Evolutionary conservation across 2,113 vertebrate species (phyloP), one percentile per base, ranked within the genome.

Genomic region (Nerophis lumbriciformis): DNA sequence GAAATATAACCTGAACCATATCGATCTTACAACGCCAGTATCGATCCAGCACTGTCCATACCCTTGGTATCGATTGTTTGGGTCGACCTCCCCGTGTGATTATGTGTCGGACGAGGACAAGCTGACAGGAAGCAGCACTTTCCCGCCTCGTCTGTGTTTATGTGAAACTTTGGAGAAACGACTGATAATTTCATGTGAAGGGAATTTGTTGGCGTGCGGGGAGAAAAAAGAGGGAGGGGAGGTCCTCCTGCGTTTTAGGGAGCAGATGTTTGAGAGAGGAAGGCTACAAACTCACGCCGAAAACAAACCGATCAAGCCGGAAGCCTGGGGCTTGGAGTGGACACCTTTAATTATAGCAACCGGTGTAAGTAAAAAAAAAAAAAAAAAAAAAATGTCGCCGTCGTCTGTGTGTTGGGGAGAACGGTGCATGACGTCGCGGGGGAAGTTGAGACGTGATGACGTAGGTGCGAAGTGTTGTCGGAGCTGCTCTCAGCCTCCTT

Each of bases 401-500:
- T 14, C 19, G 50, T 6, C 12, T 45, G 55, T 37, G 42, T 0
- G n/a, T 51, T 79, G 8, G 60, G 36, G 59, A 48, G 60, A 61
- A n/a, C 5, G 0, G 59, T 58, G 71, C 38, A 0, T 59, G 19
- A 58, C 68, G 69, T 48, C 54, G 19, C 3, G 10, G 42, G 53
- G 76, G 75, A 82, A 85, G 69, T 61, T 59, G 21, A 45, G 56
- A 67, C 78, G 80, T 85, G 78, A 83, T 82, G 80, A 81, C 70
- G 72, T 80, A 45, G 28, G 57, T 45, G 44, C 21, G 38, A 38
- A 64, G 63, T 53, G 38, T 2, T 36, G 38, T 53, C 64, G 44
- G 65, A 57, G 58, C 57, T 59, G 42, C 12, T 66, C 65, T n/a
- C 36, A 44, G 48, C 16, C 4, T 57, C 44, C 12, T 48, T 3